Conservation (phyloP, 2,797 vertebrate species). For the Tadarida brasiliensis region DNA sequence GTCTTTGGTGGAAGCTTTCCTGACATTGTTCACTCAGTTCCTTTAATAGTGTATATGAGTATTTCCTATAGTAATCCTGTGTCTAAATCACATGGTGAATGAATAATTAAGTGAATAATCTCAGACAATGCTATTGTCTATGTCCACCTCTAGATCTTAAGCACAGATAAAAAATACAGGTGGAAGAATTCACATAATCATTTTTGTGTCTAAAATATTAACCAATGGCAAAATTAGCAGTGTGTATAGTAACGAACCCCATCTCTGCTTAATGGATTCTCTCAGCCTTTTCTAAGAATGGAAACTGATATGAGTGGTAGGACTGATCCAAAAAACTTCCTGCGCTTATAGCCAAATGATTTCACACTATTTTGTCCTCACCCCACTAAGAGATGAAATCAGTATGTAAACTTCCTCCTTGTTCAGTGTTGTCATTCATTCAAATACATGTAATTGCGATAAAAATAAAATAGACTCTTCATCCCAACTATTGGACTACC, state of each 20-base stretch:
- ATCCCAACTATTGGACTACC: not conserved
- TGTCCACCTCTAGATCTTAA: not conserved
- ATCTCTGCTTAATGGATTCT: not conserved
- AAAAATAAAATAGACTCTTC: not conserved
- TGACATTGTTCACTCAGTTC: not conserved
- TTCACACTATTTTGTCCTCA: not conserved
- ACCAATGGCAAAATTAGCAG: not conserved
- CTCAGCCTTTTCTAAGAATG: not conserved
- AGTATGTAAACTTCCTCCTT: not conserved
- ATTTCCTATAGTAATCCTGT: not conserved
- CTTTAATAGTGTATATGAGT: not conserved
- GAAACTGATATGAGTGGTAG: not conserved
- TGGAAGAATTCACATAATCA: not conserved
- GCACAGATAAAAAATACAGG: not conserved
- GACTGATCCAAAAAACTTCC: not conserved
- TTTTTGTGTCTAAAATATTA: not conserved
- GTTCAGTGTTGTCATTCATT: not conserved
- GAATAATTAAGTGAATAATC: slow-evolving; percentile 7
- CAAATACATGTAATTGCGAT: not conserved
- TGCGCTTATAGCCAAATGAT: not conserved
- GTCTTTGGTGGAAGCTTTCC: not conserved
- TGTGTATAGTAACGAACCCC: not conserved
- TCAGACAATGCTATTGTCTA: not conserved
- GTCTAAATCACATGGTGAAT: not conserved
- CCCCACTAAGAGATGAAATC: not conserved